Evolutionary conservation across 2,797 vertebrate genomes (phyloP).

Genomic region (Acanthurus tractus): DNA sequence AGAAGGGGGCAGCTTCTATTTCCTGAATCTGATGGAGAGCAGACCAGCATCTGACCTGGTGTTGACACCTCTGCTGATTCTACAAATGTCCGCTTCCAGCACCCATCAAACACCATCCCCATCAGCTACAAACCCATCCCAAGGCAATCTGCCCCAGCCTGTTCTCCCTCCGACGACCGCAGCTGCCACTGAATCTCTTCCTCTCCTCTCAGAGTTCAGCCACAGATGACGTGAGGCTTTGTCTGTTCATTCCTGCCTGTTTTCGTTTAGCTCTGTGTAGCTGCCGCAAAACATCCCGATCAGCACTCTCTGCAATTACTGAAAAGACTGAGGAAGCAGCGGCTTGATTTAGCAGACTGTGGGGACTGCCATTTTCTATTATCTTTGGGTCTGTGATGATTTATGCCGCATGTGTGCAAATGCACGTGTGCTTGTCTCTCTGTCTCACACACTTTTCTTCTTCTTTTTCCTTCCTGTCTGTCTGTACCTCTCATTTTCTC

Average conservation of each 20-base stretch:
- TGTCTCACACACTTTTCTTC: slow-evolving; percentile 61
- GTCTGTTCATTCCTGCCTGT: slow-evolving; percentile 53
- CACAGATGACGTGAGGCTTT: slow-evolving; percentile 26
- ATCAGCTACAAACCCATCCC: slow-evolving; percentile 43
- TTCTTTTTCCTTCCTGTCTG: slow-evolving; percentile 65
- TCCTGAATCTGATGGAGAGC: slow-evolving; percentile 37
- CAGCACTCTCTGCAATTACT: slow-evolving; percentile 80
- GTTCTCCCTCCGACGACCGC: slow-evolving; percentile 49
- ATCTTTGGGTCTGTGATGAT: slow-evolving; percentile 78
- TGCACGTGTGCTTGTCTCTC: slow-evolving; percentile 45
- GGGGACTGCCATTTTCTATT: slow-evolving; percentile 80
- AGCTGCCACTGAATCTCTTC: slow-evolving; percentile 31
- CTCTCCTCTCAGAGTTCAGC: slow-evolving; percentile 24
- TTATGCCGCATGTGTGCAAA: slow-evolving; percentile 70
- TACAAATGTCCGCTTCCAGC: slow-evolving; percentile 40
- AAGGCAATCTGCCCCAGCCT: slow-evolving; percentile 31
- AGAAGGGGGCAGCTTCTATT: slow-evolving; percentile 18
- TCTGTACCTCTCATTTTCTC: slow-evolving; percentile 52
- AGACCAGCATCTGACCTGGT: slow-evolving; percentile 33
- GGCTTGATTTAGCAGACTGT: slow-evolving; percentile 79
- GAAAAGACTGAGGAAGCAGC: slow-evolving; percentile 75
- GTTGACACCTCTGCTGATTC: slow-evolving; percentile 54
- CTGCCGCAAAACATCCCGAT: slow-evolving; percentile 75
- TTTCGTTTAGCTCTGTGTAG: slow-evolving; percentile 63
- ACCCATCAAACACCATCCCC: slow-evolving; percentile 45